phyloP scores from a whole-genome alignment of 2,113 vertebrate genomes.

The Ptilorrhoa leucosticta region DNA sequence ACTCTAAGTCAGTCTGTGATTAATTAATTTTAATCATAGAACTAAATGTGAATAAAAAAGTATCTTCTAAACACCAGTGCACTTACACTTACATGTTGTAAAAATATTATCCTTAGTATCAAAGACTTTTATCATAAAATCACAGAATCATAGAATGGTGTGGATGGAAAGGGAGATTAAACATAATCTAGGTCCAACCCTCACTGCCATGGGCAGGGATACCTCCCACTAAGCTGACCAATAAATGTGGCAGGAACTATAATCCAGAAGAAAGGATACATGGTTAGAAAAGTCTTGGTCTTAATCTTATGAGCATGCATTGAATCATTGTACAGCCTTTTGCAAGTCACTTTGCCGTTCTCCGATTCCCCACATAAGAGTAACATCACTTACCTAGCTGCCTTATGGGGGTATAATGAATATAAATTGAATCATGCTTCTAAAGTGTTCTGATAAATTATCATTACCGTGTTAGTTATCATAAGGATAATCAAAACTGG shows the following conservation, averaged over 20 bases:
- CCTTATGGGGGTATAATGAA: neutral
- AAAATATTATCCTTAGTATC: neutral
- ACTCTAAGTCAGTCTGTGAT: neutral
- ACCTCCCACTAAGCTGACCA: neutral
- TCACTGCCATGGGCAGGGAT: accelerated
- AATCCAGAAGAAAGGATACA: neutral
- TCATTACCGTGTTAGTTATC: neutral
- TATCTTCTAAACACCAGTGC: neutral
- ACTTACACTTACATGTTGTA: neutral
- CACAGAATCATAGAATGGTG: neutral
- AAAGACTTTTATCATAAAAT: neutral
- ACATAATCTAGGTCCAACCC: neutral
- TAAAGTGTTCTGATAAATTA: neutral
- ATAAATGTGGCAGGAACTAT: neutral
- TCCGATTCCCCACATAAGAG: neutral
- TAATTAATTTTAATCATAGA: neutral
- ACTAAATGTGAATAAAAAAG: neutral
- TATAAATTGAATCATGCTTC: neutral
- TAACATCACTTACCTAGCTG: neutral
- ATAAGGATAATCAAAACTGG: neutral
- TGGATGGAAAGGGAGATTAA: neutral
- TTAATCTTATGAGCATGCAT: neutral
- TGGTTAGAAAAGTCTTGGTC: neutral
- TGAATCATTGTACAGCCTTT: neutral
- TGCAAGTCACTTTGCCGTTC: neutral